phyloP scores from a whole-genome alignment of 1,140 invertebrate genomes.

The Sitodiplosis mosellana region DNA sequence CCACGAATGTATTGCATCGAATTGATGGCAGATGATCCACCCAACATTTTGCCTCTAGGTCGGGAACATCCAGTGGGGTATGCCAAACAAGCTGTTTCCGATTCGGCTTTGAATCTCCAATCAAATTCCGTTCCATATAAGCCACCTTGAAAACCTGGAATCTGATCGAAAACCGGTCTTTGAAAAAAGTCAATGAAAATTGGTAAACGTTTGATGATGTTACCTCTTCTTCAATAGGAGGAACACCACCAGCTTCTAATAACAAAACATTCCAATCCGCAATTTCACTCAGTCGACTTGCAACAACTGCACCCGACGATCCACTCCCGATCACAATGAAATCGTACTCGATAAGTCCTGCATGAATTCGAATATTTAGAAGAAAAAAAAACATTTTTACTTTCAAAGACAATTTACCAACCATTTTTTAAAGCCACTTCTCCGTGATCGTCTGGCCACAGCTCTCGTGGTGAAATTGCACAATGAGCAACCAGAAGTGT shows the following conservation, averaged over 20 bases:
- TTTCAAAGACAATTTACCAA: constrained; percentile 7
- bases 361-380: too few relatives aligned
- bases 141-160: too few relatives aligned
- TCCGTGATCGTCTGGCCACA: constrained; percentile 31
- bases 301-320: constrained; percentile 61
- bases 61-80: constrained; percentile 26
- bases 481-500: constrained; percentile 33
- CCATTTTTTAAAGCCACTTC: constrained; percentile 23
- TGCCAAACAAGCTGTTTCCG: constrained; percentile 31
- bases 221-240: too few relatives aligned
- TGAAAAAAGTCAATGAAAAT: too few relatives aligned
- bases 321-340: constrained; percentile 68
- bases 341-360: constrained; percentile 32
- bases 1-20: constrained; percentile 48
- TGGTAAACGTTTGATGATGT: too few relatives aligned
- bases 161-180: too few relatives aligned
- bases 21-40: constrained; percentile 47
- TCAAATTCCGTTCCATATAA: neutral
- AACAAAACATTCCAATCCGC: constrained; percentile 49
- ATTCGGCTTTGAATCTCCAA: constrained; percentile 28
- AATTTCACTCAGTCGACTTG: constrained; percentile 52
- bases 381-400: too few relatives aligned
- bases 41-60: constrained; percentile 31
- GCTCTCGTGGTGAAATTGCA: constrained; percentile 27
- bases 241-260: constrained; percentile 48